A percentile compares a stretch with the other conserved stretches of the same genome.
These are phyloP conservation scores for Xyrichtys novacula DNA, from an alignment of 2,797 vertebrate genomes.

Conservation along the genomic window DNA sequence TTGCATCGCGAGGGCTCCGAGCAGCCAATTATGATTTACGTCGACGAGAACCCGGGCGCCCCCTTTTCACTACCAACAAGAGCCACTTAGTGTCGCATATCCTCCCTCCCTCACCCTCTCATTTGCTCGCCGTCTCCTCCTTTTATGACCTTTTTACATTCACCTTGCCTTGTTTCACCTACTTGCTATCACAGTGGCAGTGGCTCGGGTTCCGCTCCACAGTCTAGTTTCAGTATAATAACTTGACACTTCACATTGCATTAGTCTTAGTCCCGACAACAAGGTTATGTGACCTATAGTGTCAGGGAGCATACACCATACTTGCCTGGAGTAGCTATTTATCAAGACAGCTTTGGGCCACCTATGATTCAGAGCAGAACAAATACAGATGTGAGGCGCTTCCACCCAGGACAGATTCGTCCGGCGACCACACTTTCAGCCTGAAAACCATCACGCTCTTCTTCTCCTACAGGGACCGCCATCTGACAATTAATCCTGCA, in stretches of 20 bases:
- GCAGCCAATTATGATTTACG: slow-evolving; percentile 81
- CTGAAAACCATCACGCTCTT: slow-evolving; percentile 45
- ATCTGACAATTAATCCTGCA: slow-evolving; percentile 27
- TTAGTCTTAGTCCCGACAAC: slow-evolving; percentile 87
- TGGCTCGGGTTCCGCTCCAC: slow-evolving; percentile 78
- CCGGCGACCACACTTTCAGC: slow-evolving; percentile 62
- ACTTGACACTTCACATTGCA: slow-evolving; percentile 89
- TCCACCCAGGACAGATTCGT: slow-evolving; percentile 76
- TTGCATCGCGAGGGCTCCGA: slow-evolving; percentile 72
- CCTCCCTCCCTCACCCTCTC: slow-evolving; percentile 70
- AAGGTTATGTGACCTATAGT: slow-evolving; percentile 88
- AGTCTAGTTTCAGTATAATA: slow-evolving; percentile 87
- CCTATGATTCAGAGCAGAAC: slow-evolving; percentile 86
- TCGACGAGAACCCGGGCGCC: slow-evolving; percentile 63
- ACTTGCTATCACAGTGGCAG: slow-evolving; percentile 78
- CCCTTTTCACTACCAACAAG: slow-evolving; percentile 76
- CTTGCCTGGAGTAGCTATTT: slow-evolving; percentile 87
- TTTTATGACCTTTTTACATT: slow-evolving; percentile 85
- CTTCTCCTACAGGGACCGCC: slow-evolving; percentile 25
- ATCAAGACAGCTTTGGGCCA: slow-evolving; percentile 87
- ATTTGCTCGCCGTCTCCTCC: slow-evolving; percentile 77
- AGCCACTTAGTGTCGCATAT: slow-evolving; percentile 76
- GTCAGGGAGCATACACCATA: slow-evolving; percentile 86
- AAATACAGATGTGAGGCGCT: slow-evolving; percentile 81
- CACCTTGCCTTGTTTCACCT: slow-evolving; percentile 83